Evolutionary conservation across 2,888 invertebrate genomes (phyloP).

Genomic region (Chrysina gloriosa): DNA sequence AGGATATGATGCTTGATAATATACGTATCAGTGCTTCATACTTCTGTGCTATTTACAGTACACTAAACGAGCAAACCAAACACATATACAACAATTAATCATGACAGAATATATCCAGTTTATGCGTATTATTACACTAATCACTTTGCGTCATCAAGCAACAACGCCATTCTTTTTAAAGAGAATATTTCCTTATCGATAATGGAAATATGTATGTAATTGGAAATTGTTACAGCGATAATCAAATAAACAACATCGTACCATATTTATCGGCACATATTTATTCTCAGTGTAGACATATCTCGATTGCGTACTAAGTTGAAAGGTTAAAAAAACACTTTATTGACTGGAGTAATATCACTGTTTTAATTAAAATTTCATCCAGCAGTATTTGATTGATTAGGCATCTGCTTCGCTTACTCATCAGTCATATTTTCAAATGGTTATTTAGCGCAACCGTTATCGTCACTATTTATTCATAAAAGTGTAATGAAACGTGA

Average conservation of each 20-base stretch:
- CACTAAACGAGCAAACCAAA: no score
- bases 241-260: conserved; percentile 17
- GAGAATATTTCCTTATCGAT: background rate
- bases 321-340: conserved; percentile 29
- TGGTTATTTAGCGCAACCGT: conserved; percentile 9
- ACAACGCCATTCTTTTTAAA: no score
- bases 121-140: no score
- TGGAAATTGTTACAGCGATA: background rate
- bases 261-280: conserved; percentile 12
- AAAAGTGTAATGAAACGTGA: background rate
- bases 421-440: conserved; percentile 20
- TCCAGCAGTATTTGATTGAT: conserved; percentile 10
- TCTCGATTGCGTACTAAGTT: conserved; percentile 22
- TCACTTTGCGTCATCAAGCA: no score
- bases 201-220: background rate
- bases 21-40: no score
- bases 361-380: conserved; percentile 34
- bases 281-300: background rate
- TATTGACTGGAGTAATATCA: conserved; percentile 4
- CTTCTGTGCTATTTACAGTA: no score
- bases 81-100: no score
- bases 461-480: background rate
- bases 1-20: no score
- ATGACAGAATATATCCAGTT: no score
- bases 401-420: conserved; percentile 27